Evolutionary conservation across 2,888 invertebrate genomes (phyloP).

Genomic region (Strigamia transsilvanica): DNA sequence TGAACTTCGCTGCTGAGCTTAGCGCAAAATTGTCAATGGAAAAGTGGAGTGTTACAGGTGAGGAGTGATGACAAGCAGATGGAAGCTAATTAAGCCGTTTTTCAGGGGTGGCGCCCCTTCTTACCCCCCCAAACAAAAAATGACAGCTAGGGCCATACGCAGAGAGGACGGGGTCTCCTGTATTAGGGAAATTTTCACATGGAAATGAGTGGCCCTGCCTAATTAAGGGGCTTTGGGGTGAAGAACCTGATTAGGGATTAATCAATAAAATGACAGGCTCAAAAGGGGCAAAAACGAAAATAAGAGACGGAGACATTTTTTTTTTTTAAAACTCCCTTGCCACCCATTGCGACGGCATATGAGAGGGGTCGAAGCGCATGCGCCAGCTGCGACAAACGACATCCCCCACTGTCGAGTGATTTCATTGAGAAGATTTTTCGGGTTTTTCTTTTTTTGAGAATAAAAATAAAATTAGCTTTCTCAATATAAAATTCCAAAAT

Average conservation of each 20-base stretch:
- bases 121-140: slow-evolving; percentile 27
- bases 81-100: slow-evolving; percentile 43
- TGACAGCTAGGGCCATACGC: slow-evolving; percentile 23
- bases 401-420: neutral
- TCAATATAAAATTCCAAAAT: neutral
- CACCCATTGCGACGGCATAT: slow-evolving; percentile 18
- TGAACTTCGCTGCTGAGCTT: no score
- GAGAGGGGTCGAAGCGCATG: slow-evolving; percentile 32
- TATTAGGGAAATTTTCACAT: slow-evolving; percentile 47
- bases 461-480: neutral
- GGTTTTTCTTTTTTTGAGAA: neutral
- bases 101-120: slow-evolving; percentile 31
- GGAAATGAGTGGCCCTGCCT: slow-evolving; percentile 31
- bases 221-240: slow-evolving; percentile 31
- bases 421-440: neutral
- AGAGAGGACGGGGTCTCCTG: slow-evolving; percentile 12
- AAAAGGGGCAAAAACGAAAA: slow-evolving; percentile 22
- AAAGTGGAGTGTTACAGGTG: neutral
- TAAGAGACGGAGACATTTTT: slow-evolving; percentile 13
- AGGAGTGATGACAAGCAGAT: slow-evolving; percentile 33
- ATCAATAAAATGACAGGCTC: slow-evolving; percentile 42
- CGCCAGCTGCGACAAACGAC: slow-evolving; percentile 32
- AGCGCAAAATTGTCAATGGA: no score
- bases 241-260: slow-evolving; percentile 29
- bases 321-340: neutral